These are phyloP conservation scores for Paramuricea clavata DNA, from an alignment of 92 coral and sea anemone species.

Conservation along the genomic window DNA sequence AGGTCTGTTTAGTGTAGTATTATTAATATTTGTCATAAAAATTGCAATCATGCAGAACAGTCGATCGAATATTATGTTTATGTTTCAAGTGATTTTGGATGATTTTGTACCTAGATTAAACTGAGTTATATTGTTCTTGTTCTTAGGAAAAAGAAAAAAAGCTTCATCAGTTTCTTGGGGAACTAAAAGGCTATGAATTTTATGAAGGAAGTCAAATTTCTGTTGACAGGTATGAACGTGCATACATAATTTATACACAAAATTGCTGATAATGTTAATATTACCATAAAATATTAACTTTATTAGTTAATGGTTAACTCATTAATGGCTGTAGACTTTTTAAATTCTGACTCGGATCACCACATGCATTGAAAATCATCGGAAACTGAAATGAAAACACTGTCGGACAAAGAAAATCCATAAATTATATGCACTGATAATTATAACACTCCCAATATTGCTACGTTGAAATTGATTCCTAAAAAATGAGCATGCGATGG, in stretches of 20 bases:
- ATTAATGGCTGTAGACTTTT: neutral
- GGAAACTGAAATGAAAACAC: no score
- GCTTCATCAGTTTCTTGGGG: neutral
- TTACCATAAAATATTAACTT: neutral
- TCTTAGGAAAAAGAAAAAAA: slow-evolving; percentile 30
- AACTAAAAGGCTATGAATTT: neutral
- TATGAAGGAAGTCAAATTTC: neutral
- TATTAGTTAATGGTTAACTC: neutral
- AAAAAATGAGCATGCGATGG: no score
- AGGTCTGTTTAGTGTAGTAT: slow-evolving; percentile 4
- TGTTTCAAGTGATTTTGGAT: neutral
- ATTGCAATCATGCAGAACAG: slow-evolving; percentile 5
- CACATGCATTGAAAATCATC: no score
- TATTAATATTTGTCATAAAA: neutral
- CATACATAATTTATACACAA: no score
- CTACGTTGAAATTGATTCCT: no score
- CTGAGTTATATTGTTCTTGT: neutral
- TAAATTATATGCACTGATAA: no score
- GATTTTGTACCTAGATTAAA: neutral
- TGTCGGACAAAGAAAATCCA: no score
- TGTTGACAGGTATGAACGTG: neutral
- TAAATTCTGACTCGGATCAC: no score
- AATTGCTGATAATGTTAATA: no score
- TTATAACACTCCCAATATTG: no score
- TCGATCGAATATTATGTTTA: neutral